These are phyloP conservation scores for Poecilia latipinna DNA, from an alignment of 2,113 vertebrate genomes.

Conservation along the genomic window DNA sequence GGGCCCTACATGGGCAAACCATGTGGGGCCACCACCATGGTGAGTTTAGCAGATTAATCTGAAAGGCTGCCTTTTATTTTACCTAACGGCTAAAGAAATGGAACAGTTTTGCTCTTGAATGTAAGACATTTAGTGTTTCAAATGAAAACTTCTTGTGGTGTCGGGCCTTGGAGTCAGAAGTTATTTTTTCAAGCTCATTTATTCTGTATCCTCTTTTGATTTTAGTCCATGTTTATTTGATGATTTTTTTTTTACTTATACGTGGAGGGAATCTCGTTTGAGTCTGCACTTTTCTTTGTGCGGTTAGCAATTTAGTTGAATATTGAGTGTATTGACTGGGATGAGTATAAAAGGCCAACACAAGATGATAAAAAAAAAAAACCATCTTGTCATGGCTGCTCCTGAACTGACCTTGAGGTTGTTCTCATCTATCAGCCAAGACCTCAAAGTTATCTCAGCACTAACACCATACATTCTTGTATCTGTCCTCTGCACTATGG, in stretches of 20 bases:
- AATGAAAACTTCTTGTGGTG: not conserved
- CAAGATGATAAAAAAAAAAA: no score
- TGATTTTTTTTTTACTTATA: no score
- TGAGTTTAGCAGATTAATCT: not conserved
- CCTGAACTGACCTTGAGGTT: conserved; percentile 58
- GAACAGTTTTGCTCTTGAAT: not conserved
- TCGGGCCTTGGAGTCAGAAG: not conserved
- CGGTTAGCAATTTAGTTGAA: not conserved
- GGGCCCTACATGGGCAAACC: no score
- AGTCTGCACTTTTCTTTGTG: no score
- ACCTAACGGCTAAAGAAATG: not conserved
- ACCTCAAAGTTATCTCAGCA: conserved; percentile 42
- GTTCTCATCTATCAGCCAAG: conserved; percentile 53
- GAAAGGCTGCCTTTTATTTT: not conserved
- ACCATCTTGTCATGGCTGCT: conserved; percentile 38
- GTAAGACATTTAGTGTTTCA: not conserved
- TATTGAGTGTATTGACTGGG: not conserved
- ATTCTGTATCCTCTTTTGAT: not conserved
- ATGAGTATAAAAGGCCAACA: not conserved
- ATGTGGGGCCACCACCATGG: no score
- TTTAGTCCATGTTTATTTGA: not conserved
- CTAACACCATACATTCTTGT: conserved; percentile 33
- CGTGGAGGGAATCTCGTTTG: not conserved
- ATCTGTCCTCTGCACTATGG: conserved; percentile 5
- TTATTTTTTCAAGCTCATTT: not conserved